These are phyloP conservation scores for Pseudomyrmex dendroicus DNA, from an alignment of 1,140 invertebrate species.

Conservation along the genomic window DNA sequence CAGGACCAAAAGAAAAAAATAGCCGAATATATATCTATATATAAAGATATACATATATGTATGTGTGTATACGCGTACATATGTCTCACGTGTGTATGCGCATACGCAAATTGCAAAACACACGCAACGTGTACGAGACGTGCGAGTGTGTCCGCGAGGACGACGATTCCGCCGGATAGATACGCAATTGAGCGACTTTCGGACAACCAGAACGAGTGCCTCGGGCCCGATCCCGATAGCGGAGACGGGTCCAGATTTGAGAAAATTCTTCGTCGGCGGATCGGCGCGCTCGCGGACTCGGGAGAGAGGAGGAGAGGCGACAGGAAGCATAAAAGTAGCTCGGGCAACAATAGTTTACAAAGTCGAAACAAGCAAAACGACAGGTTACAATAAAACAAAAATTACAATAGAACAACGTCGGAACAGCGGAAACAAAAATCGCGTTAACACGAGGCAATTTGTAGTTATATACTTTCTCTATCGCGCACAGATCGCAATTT, in stretches of 20 bases:
- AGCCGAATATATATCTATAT: slow-evolving; percentile 74
- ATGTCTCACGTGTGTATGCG: slow-evolving; percentile 40
- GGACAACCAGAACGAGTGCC: slow-evolving; percentile 49
- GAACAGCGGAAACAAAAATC: slow-evolving; percentile 62
- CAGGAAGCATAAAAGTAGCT: slow-evolving; percentile 62
- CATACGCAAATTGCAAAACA: slow-evolving; percentile 62
- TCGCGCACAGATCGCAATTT: slow-evolving; percentile 58
- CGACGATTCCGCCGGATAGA: slow-evolving; percentile 61
- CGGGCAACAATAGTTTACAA: slow-evolving; percentile 52
- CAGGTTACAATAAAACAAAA: slow-evolving; percentile 9
- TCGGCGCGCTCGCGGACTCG: slow-evolving; percentile 63
- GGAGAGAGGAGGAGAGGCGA: slow-evolving; percentile 69
- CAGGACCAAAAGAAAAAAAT: slow-evolving; percentile 61
- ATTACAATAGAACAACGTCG: slow-evolving; percentile 8
- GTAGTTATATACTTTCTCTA: slow-evolving; percentile 48
- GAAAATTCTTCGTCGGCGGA: slow-evolving; percentile 59
- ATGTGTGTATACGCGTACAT: slow-evolving; percentile 70
- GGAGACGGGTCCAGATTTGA: slow-evolving; percentile 57
- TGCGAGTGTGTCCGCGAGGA: slow-evolving; percentile 63
- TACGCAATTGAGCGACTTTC: slow-evolving; percentile 13
- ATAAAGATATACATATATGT: slow-evolving; percentile 74
- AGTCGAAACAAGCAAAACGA: slow-evolving; percentile 28
- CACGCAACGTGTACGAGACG: slow-evolving; percentile 70
- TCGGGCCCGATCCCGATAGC: slow-evolving; percentile 35
- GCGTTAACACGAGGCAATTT: slow-evolving; percentile 61